Percentiles rank a stretch among this genome's conserved stretches.
Evolutionary conservation across 30 jellyfish, hydroid and myxozoan genomes (phyloP).

Genomic region (Clytia hemisphaerica): DNA sequence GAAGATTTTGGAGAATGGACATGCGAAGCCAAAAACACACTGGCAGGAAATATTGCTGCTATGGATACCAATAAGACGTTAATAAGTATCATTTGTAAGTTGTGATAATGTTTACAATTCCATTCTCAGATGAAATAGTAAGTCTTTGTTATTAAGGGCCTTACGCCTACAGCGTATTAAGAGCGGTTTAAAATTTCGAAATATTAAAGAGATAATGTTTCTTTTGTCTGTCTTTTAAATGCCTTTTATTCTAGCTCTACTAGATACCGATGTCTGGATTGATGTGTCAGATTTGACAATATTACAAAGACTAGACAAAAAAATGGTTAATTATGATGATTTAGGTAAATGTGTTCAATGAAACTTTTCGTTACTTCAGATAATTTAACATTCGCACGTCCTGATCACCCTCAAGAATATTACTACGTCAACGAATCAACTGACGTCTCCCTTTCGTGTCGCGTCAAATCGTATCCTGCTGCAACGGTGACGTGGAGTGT

Average conservation of each 20-base stretch:
- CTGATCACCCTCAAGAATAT: neutral
- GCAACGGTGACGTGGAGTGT: conserved; percentile 1
- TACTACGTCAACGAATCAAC: neutral
- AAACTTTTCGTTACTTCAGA: conserved; percentile 1
- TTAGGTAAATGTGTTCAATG: neutral
- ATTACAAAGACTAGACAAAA: neutral
- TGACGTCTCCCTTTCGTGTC: neutral
- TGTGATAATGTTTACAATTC: neutral
- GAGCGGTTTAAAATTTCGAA: no score
- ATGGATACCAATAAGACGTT: neutral
- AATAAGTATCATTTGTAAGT: neutral
- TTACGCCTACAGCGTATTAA: no score
- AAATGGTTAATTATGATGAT: neutral
- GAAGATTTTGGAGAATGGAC: conserved; percentile 18
- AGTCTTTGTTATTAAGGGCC: no score
- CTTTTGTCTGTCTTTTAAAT: no score
- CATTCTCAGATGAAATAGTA: no score
- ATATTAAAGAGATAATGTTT: no score
- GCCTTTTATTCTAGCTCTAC: neutral
- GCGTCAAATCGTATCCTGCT: conserved; percentile 7
- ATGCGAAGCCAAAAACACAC: conserved; percentile 10
- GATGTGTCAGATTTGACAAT: neutral
- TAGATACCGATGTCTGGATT: neutral
- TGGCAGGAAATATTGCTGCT: conserved; percentile 8
- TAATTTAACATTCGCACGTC: conserved; percentile 3